phyloP scores from a whole-genome alignment of 1,140 invertebrate genomes.

The Drosophila pallidifrons region DNA sequence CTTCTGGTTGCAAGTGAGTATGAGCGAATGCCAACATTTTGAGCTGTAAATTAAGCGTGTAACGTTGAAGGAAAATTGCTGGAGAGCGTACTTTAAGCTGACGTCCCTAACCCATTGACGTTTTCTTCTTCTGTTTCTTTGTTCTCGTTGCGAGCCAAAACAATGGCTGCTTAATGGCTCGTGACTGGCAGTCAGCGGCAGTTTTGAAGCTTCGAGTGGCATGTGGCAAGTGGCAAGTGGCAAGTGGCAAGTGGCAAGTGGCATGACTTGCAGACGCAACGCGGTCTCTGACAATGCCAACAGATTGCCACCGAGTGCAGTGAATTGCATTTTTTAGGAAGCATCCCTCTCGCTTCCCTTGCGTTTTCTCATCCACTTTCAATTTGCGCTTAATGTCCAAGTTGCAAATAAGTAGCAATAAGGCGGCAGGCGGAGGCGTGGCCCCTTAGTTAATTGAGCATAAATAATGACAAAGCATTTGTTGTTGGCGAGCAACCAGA shows the following conservation, averaged over 20 bases:
- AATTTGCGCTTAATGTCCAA: constrained; percentile 54
- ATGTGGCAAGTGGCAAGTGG: neutral
- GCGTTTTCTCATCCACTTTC: neutral
- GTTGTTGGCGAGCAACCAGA: neutral
- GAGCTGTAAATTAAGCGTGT: constrained; percentile 35
- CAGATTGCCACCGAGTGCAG: constrained; percentile 44
- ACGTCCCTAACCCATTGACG: neutral
- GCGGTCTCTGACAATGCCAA: constrained; percentile 24
- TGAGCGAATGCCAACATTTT: constrained; percentile 62
- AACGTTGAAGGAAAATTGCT: neutral
- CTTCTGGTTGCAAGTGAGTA: constrained; percentile 72
- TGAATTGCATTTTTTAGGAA: constrained; percentile 36
- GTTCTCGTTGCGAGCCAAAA: constrained; percentile 37
- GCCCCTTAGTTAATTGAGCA: constrained; percentile 62
- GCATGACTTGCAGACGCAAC: neutral
- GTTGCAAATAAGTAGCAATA: constrained; percentile 46
- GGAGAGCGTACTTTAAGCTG: neutral
- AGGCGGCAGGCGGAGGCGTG: neutral
- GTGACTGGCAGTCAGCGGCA: constrained; percentile 46
- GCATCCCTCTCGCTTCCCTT: neutral
- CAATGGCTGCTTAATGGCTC: constrained; percentile 75
- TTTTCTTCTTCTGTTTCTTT: constrained; percentile 2
- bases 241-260: neutral
- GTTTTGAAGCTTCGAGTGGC: constrained; percentile 12
- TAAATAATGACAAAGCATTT: constrained; percentile 49